These are phyloP conservation scores for Azorinus chamasolen DNA, from an alignment of 2,888 invertebrate species.

Conservation along the genomic window DNA sequence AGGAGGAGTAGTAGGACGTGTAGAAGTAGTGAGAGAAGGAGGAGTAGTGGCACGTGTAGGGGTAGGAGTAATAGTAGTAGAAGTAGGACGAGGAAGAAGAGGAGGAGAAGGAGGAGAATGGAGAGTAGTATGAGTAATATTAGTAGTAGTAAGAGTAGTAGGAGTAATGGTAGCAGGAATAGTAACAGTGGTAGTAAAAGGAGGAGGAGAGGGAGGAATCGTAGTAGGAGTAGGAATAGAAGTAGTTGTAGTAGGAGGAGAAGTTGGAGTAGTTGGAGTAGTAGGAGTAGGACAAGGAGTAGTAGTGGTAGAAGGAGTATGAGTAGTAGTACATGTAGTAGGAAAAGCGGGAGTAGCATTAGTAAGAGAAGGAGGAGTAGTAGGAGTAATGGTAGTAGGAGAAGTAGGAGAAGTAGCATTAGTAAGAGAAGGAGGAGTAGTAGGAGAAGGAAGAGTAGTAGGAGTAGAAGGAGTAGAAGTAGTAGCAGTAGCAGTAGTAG, in stretches of 20 bases:
- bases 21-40: slow-evolving; percentile 2
- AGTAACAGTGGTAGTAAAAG: slow-evolving; percentile 3
- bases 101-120: not conserved
- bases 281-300: not conserved
- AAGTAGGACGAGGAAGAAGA: too few species aligned
- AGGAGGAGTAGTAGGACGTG: not conserved
- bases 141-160: too few species aligned
- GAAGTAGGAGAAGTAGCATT: not conserved
- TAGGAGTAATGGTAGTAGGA: not conserved
- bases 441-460: slow-evolving; percentile 6
- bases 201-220: not conserved
- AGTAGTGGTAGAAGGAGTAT: not conserved
- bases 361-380: slow-evolving; percentile 3
- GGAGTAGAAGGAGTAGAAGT: slow-evolving; percentile 7
- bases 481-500: slow-evolving; percentile 5
- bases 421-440: slow-evolving; percentile 5
- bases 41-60: too few species aligned
- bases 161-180: too few species aligned
- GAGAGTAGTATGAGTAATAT: slow-evolving; percentile 1
- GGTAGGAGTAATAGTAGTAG: too few species aligned
- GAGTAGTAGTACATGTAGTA: slow-evolving; percentile 4
- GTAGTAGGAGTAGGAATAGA: slow-evolving; percentile 6
- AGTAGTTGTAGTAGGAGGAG: too few species aligned
- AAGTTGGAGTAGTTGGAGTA: slow-evolving; percentile 6
- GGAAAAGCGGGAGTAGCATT: too few species aligned